Percentiles rank a stretch among this genome's conserved stretches.
phyloP scores from a whole-genome alignment of 2,888 invertebrate genomes.

The Aquatica leii region DNA sequence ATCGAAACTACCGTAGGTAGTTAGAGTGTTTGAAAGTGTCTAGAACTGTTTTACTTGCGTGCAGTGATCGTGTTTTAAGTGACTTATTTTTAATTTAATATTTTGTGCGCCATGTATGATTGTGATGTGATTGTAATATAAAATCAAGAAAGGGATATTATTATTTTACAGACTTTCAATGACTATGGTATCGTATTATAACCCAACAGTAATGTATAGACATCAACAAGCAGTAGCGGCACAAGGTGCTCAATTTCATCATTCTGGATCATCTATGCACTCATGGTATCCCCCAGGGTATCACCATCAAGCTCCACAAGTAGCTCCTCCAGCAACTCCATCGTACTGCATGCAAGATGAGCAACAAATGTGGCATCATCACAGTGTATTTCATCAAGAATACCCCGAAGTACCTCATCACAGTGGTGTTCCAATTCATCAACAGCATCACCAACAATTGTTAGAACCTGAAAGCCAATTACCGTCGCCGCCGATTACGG shows the following conservation, averaged over 20 bases:
- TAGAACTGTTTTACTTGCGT: conserved; percentile 6
- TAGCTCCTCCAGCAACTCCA: conserved; percentile 42
- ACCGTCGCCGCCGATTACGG: conserved; percentile 69
- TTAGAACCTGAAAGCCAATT: conserved; percentile 55
- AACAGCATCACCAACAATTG: conserved; percentile 60
- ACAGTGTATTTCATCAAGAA: conserved; percentile 62
- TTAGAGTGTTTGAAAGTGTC: conserved; percentile 6
- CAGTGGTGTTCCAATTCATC: conserved; percentile 63
- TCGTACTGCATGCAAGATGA: conserved; percentile 58
- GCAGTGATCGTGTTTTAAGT: conserved; percentile 12
- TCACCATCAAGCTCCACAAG: conserved; percentile 58
- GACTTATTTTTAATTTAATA: not conserved
- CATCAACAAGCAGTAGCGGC: conserved; percentile 58
- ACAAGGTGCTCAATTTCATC: conserved; percentile 64
- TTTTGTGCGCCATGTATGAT: not conserved
- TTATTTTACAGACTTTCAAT: not conserved
- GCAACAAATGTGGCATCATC: conserved; percentile 61
- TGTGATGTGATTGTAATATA: not conserved
- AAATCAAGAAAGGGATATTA: not conserved
- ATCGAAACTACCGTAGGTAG: conserved; percentile 10
- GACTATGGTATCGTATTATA: conserved; percentile 78
- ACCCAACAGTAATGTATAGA: conserved; percentile 64
- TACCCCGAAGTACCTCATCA: conserved; percentile 57
- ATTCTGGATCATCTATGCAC: conserved; percentile 45
- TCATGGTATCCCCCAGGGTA: conserved; percentile 63